Base-by-base conservation (phyloP, 2,888 invertebrate genomes). In the Atethmia centrago region DNA sequence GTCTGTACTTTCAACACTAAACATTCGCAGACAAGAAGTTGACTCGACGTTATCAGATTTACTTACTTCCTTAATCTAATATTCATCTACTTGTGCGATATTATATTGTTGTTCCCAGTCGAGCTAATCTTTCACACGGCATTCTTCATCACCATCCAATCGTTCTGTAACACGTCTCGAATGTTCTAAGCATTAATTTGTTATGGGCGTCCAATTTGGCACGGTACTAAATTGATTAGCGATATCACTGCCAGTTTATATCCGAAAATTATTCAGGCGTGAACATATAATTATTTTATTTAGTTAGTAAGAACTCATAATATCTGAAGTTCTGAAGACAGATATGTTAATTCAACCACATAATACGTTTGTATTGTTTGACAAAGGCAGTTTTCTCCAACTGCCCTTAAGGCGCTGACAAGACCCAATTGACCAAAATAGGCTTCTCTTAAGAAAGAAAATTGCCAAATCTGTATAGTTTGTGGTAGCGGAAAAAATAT, bases 191-290 rank as follows among this genome's bases (percentile, higher is more conserved):
- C 61, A 51, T 66, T 62, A 19, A 49, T 49, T 79, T 67, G 55
- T 58, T 67, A 56, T 53, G 56, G 28, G 0, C 31, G 45, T 47
- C n/a, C 47, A 71, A 79, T 76, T 83, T 83, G 58, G 59, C 59
- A 74, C 59, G 51, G 68, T 56, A n/a, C 28, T 61, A 49, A 83
- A 71, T 80, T 74, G 59, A 83, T 77, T 80, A 67, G 25, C 66
- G 51, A 79, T 83, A 83, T 83, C 76, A 62, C 36, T 63, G 64
- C 53, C 40, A 31, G 53, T 49, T 49, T 64, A 64, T 59, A 42
- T 14, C 19, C 4, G 25, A 42, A 59, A 25, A 69, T 28, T 16
- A 31, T 71, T 77, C 40, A 64, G 5, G 19, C 62, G 25, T 47
- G 16, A 53, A 51, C 12, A 58, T 58, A 36, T 56, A 28, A n/a